phyloP scores from a whole-genome alignment of 2,797 vertebrate genomes.

The Falco cherrug region DNA sequence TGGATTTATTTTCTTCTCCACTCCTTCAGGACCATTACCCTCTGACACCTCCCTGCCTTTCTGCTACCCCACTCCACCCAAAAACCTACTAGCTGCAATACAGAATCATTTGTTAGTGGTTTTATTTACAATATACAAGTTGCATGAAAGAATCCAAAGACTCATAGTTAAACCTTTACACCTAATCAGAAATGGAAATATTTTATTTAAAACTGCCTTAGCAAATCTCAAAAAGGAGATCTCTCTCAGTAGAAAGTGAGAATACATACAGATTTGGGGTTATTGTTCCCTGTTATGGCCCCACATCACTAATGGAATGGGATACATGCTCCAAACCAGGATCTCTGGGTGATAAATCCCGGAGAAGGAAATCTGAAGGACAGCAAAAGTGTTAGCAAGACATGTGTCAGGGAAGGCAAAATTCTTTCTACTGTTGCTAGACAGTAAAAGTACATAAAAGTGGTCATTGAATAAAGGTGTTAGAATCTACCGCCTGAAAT shows the following conservation, averaged over 20 bases:
- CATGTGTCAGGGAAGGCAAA: not conserved
- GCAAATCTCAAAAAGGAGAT: not conserved
- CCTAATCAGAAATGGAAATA: not conserved
- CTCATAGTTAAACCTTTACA: not conserved
- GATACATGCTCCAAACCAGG: not conserved
- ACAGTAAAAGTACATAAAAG: not conserved
- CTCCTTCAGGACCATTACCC: not conserved
- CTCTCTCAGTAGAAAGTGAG: not conserved
- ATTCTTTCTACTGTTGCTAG: not conserved
- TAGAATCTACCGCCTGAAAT: not conserved
- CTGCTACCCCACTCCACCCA: accelerated
- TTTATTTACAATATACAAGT: not conserved
- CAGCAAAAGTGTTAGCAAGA: not conserved
- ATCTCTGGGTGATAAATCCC: not conserved
- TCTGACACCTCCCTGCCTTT: not conserved
- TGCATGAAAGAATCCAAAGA: not conserved
- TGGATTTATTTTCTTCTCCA: not conserved
- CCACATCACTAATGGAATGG: not conserved
- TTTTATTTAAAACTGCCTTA: not conserved
- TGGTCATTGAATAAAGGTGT: not conserved
- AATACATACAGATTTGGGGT: not conserved
- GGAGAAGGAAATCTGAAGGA: not conserved
- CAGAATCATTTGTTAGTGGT: not conserved
- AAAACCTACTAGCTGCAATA: not conserved
- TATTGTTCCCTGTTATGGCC: not conserved